Evolutionary conservation across 2,888 invertebrate genomes (phyloP), one percentile per base, ranked within the genome.

Genomic region (Ophion costatus): DNA sequence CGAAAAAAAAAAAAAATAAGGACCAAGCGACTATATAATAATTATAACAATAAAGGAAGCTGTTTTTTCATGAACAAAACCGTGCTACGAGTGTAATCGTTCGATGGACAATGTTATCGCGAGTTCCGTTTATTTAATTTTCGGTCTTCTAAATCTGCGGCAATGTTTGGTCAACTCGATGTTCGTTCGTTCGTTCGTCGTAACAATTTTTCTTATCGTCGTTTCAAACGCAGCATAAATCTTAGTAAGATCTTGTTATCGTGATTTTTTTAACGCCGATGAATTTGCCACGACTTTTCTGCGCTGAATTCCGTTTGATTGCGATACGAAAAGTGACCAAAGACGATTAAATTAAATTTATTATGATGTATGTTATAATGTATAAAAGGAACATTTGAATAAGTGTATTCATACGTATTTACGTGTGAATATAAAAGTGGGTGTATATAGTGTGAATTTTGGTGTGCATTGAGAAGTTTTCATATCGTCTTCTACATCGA

Each of bases 391-490:
- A 20, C 38, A 38, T 38, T 38, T 9, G 7, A 38, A 1, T 10
- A 3, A 38, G 4, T 17, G 42, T 17, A 67, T 67, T 20, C 7
- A 67, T 42, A 51, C 51, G 17, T 20, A 69, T 69, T 1, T 42
- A 56, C 57, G 14, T 69, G 33, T 71, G 20, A 14, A 22, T 20
- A 42, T 17, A 42, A 61, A n/a, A 73, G 70, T 51, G 69, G 11
- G 57, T 33, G 71, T 20, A 20, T 29, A 57, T 33, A 57, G 56
- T 24, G 57, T 73, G 61, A 77, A 57, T 1, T 61, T 51, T 82
- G 11, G 51, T n/a, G 75, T 76, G 69, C 20, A 56, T 64, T 79
- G 14, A 67, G 79, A 67, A 22, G 45, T 20, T n/a, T 63, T 11
- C 9, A 22, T 14, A 73, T 73, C 42, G 33, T 14, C 29, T 38